Evolutionary conservation across 64 coral and sea anemone genomes (phyloP).

Genomic region (Anthopleura sola): DNA sequence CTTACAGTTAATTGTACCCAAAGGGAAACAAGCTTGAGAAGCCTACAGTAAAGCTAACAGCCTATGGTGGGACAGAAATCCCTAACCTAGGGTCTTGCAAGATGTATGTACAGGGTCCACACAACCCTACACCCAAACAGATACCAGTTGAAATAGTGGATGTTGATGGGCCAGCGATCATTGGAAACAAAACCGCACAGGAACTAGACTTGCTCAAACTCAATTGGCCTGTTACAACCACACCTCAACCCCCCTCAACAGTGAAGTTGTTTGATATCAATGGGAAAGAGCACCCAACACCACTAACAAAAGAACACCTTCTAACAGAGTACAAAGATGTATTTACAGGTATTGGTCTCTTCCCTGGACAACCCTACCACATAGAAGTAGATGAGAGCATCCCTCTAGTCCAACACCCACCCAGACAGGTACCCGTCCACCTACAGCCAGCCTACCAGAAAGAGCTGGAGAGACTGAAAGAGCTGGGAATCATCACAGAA

Average conservation of each 20-base stretch:
- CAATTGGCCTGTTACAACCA: slow-evolving; percentile 34
- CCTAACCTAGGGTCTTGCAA: slow-evolving; percentile 41
- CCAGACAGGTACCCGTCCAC: slow-evolving; percentile 48
- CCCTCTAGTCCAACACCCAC: slow-evolving; percentile 35
- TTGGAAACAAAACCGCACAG: slow-evolving; percentile 49
- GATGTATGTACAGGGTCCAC: slow-evolving; percentile 33
- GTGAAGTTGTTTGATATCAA: neutral
- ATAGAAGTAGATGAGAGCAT: slow-evolving; percentile 33
- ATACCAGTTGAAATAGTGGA: slow-evolving; percentile 41
- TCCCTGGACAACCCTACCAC: slow-evolving; percentile 46
- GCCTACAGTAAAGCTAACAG: slow-evolving; percentile 29
- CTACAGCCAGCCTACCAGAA: slow-evolving; percentile 37
- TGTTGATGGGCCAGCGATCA: slow-evolving; percentile 31
- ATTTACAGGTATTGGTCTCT: slow-evolving; percentile 37
- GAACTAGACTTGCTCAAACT: slow-evolving; percentile 26
- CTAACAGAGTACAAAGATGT: slow-evolving; percentile 55
- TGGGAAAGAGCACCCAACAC: slow-evolving; percentile 36
- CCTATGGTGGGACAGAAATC: slow-evolving; percentile 51
- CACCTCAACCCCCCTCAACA: neutral
- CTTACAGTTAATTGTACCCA: no score
- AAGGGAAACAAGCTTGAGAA: no score
- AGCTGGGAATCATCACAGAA: slow-evolving; percentile 58
- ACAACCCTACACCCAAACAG: no score
- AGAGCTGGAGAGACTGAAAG: slow-evolving; percentile 48
- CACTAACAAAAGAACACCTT: slow-evolving; percentile 55